Percentiles rank a stretch among this genome's conserved stretches.
Evolutionary conservation across 2,888 invertebrate genomes (phyloP).

Genomic region (Leptinotarsa rubiginosa): DNA sequence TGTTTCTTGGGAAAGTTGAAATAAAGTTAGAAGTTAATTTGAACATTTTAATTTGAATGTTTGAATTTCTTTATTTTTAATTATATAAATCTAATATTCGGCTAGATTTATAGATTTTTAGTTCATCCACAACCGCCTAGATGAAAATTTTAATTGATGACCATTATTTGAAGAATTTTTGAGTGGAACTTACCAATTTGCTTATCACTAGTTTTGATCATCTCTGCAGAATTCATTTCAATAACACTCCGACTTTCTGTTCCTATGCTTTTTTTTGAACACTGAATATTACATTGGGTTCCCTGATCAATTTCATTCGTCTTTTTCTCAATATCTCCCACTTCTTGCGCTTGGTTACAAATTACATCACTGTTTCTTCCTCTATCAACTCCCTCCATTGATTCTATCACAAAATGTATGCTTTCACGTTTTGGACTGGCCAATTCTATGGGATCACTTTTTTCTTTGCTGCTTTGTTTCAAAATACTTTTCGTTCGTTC

Average conservation of each 20-base stretch:
- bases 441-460: conserved; percentile 52
- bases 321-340: conserved; percentile 12
- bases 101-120: no score
- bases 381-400: not conserved
- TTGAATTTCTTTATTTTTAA: no score
- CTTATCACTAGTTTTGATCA: conserved; percentile 41
- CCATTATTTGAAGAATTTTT: no score
- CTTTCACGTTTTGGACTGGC: conserved; percentile 62
- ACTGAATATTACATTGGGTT: conserved; percentile 34
- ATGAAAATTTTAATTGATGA: no score
- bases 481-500: conserved; percentile 64
- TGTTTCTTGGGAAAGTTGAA: no score
- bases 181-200: conserved; percentile 34
- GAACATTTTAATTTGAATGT: no score
- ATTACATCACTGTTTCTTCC: not conserved
- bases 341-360: not conserved
- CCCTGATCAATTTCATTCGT: conserved; percentile 33
- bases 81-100: no score
- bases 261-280: conserved; percentile 19
- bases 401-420: conserved; percentile 59
- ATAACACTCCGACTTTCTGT: conserved; percentile 14
- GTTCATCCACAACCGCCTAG: no score
- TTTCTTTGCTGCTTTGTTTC: conserved; percentile 63
- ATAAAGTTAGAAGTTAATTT: no score
- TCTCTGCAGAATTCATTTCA: conserved; percentile 36